These are phyloP conservation scores for Synergus gifuensis DNA, from an alignment of 2,888 invertebrate species.

Conservation along the genomic window DNA sequence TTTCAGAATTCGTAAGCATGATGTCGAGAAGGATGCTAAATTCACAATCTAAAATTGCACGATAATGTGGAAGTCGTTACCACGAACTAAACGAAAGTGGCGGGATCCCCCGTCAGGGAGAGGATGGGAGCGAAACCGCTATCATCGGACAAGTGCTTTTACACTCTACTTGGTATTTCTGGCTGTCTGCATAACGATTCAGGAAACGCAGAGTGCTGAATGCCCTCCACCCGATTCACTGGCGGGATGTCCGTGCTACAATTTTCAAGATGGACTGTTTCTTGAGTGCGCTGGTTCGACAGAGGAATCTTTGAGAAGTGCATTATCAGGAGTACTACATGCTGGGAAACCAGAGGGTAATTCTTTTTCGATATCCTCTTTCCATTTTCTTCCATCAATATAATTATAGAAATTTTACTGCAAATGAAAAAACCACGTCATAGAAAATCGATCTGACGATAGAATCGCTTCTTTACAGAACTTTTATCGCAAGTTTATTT, in stretches of 20 bases:
- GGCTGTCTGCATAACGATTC: constrained; percentile 69
- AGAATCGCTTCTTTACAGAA: neutral
- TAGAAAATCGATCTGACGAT: neutral
- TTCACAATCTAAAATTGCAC: constrained; percentile 64
- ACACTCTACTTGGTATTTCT: constrained; percentile 68
- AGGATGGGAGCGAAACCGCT: constrained; percentile 52
- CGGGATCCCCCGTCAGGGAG: constrained; percentile 62
- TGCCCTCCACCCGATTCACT: constrained; percentile 88
- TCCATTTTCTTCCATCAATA: neutral
- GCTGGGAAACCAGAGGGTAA: constrained; percentile 82
- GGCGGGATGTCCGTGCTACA: constrained; percentile 93
- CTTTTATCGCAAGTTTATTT: too few species aligned
- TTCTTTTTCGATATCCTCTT: constrained; percentile 1
- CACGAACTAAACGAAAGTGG: constrained; percentile 74
- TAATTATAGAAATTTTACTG: neutral
- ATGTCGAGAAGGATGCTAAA: constrained; percentile 63
- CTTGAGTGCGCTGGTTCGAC: constrained; percentile 93
- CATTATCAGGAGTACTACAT: constrained; percentile 81
- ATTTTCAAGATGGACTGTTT: constrained; percentile 94
- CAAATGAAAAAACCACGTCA: neutral
- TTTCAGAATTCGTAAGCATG: constrained; percentile 35
- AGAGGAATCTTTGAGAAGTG: constrained; percentile 85
- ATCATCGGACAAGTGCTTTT: constrained; percentile 53
- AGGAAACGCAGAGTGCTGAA: constrained; percentile 75
- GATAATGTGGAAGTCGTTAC: constrained; percentile 76